A percentile compares a stretch with the other conserved stretches of the same genome.
These are phyloP conservation scores for Melolontha melolontha DNA, from an alignment of 2,888 invertebrate species.

Conservation along the genomic window DNA sequence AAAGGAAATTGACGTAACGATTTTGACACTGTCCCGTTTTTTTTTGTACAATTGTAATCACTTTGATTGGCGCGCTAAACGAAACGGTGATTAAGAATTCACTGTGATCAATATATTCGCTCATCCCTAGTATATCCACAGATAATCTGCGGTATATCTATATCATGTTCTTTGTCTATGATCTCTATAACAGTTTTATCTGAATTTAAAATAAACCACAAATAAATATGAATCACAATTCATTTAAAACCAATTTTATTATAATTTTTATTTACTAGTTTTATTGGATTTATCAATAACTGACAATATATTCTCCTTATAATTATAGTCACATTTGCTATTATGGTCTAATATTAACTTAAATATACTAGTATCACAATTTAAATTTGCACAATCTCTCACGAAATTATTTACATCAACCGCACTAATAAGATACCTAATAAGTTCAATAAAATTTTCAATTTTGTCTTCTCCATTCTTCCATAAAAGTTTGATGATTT, in stretches of 20 bases:
- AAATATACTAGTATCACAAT: constrained; percentile 22
- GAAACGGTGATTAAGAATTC: too few relatives aligned
- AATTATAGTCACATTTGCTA: constrained; percentile 43
- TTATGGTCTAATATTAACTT: constrained; percentile 9
- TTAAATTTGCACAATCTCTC: constrained; percentile 36
- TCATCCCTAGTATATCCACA: too few relatives aligned
- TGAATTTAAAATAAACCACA: too few relatives aligned
- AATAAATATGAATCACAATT: too few relatives aligned
- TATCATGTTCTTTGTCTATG: too few relatives aligned
- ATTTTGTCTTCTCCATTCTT: constrained; percentile 50
- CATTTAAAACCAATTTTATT: not conserved
- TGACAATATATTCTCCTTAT: constrained; percentile 41
- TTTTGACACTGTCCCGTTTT: too few relatives aligned
- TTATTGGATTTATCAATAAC: not conserved
- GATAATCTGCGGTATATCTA: too few relatives aligned
- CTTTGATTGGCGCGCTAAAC: too few relatives aligned
- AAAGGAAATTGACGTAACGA: too few relatives aligned
- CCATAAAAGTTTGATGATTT: constrained; percentile 51
- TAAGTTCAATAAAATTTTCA: constrained; percentile 51
- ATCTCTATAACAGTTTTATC: too few relatives aligned
- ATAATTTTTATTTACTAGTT: not conserved
- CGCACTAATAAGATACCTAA: constrained; percentile 48
- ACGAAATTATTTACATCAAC: constrained; percentile 30
- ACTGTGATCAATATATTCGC: too few relatives aligned
- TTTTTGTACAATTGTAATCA: too few relatives aligned